A percentile compares a stretch with the other conserved stretches of the same genome.
phyloP scores from a whole-genome alignment of 2,113 vertebrate genomes.

The human region DNA sequence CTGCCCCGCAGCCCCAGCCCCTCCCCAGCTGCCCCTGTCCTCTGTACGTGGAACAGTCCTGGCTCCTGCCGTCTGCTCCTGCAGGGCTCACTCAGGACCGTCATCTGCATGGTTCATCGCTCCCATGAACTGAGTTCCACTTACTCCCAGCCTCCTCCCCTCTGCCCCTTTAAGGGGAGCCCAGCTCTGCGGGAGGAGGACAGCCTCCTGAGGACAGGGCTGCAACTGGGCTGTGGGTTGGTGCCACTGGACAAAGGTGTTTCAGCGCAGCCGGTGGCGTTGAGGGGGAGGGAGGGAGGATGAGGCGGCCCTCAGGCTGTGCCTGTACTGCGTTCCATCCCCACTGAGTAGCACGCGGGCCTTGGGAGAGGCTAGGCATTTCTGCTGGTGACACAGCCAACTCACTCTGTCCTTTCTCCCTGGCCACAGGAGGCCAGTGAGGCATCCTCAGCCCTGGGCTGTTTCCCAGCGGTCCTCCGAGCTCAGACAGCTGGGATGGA shows the following conservation, averaged over 20 bases:
- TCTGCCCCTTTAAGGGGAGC: background rate
- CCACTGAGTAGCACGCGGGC: background rate
- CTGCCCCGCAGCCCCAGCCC: background rate
- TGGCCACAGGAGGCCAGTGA: background rate
- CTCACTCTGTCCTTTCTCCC: background rate
- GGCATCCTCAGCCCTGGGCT: background rate
- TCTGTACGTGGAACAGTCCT: background rate
- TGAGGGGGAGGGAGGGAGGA: too few relatives aligned
- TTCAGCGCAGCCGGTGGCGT: too few relatives aligned
- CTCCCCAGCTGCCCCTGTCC: background rate
- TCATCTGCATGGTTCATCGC: background rate
- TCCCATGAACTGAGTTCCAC: background rate
- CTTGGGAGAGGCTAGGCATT: background rate
- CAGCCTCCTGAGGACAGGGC: too few relatives aligned
- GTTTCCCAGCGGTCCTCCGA: background rate
- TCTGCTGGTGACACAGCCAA: background rate
- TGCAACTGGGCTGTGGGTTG: background rate
- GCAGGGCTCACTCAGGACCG: background rate
- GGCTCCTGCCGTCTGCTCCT: background rate
- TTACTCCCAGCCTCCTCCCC: background rate
- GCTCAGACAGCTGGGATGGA: background rate
- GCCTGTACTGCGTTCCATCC: rapidly evolving
- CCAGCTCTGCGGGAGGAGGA: background rate
- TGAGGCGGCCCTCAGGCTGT: background rate
- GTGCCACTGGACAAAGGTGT: background rate